Conservation (phyloP, 1,140 invertebrate genomes). For the Cardiocondyla obscurior region DNA sequence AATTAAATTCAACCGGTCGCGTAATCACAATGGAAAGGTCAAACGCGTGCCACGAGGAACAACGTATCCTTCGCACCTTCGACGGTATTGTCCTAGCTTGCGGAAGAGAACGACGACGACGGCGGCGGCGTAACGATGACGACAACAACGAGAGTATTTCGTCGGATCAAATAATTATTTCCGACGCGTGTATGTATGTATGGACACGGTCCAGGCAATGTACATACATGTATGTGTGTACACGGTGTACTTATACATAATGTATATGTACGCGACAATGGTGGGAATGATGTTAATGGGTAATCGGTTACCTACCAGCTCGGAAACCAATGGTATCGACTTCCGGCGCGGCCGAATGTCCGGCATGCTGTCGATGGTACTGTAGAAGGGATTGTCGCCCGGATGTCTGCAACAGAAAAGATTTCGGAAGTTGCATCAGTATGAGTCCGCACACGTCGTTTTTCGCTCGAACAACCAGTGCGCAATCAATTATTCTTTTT, state of each 20-base stretch:
- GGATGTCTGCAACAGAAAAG: constrained; percentile 88
- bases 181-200: constrained; percentile 67
- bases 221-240: constrained; percentile 58
- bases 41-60: background rate
- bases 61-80: too few relatives aligned
- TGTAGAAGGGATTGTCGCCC: constrained; percentile 99
- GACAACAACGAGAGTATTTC: constrained; percentile 58
- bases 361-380: constrained; percentile 99
- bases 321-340: constrained; percentile 98
- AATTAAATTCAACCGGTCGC: constrained; percentile 23
- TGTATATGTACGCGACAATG: constrained; percentile 58
- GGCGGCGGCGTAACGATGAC: constrained; percentile 6
- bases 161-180: constrained; percentile 74
- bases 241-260: constrained; percentile 57
- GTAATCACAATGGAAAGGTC: constrained; percentile 8
- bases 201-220: constrained; percentile 69
- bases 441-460: background rate
- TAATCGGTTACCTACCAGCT: constrained; percentile 93
- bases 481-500: too few relatives aligned
- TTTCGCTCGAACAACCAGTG: background rate
- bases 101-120: constrained; percentile 9
- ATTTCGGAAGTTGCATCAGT: constrained; percentile 29
- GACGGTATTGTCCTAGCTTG: too few relatives aligned
- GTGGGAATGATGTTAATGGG: constrained; percentile 39
- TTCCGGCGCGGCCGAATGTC: constrained; percentile 98